Conservation (phyloP, 2,888 invertebrate species). For the Limnephilus rhombicus region DNA sequence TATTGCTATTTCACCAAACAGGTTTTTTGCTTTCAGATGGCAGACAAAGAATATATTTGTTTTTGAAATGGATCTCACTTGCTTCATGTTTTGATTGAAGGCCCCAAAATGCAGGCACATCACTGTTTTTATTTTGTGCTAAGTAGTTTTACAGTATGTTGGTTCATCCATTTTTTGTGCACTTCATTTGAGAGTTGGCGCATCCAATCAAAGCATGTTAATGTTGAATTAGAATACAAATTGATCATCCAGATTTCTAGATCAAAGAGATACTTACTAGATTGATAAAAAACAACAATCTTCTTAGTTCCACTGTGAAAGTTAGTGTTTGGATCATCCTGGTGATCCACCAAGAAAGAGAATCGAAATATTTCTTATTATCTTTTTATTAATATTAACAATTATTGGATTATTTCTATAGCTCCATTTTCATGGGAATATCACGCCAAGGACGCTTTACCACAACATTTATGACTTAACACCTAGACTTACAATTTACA, state of each 20-base stretch:
- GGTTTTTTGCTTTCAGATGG: no score
- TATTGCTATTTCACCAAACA: no score
- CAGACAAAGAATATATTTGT: no score
- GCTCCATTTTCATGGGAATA: no score
- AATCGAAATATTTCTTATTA: neutral
- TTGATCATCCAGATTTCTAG: neutral
- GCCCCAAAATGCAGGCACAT: neutral
- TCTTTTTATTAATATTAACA: no score
- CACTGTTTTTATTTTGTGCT: neutral
- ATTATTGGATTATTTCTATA: no score
- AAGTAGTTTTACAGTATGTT: neutral
- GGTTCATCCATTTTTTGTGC: neutral
- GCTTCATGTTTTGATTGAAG: no score
- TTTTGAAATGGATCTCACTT: no score
- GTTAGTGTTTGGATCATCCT: neutral
- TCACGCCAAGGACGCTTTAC: no score
- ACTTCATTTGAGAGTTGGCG: neutral
- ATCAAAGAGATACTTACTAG: neutral
- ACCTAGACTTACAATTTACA: no score
- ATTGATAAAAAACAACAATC: neutral
- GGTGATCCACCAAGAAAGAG: neutral
- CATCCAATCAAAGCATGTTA: neutral
- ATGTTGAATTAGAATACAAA: neutral
- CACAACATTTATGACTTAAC: no score
- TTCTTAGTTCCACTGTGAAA: neutral